These are phyloP conservation scores for Megamerina dolium DNA, from an alignment of 2,888 invertebrate genomes.

Conservation along the genomic window DNA sequence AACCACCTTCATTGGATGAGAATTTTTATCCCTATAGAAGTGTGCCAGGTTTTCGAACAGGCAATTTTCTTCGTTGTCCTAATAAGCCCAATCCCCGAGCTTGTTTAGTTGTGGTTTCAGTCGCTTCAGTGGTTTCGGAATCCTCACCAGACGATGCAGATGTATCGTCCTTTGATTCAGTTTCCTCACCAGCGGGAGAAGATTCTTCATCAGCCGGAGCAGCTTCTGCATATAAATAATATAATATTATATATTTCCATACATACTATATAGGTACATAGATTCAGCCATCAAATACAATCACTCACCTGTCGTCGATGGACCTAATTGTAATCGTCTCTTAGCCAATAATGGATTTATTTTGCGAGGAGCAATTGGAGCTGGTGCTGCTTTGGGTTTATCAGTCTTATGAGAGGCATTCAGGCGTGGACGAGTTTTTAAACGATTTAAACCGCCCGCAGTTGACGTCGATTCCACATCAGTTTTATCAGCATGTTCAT, in stretches of 20 bases:
- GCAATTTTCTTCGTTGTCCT: slow-evolving; percentile 63
- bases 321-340: slow-evolving; percentile 41
- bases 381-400: slow-evolving; percentile 33
- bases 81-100: slow-evolving; percentile 64
- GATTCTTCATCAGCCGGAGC: slow-evolving; percentile 21
- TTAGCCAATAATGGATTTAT: slow-evolving; percentile 47
- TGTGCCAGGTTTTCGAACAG: slow-evolving; percentile 55
- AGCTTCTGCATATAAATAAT: slow-evolving; percentile 21
- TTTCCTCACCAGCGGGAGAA: slow-evolving; percentile 19
- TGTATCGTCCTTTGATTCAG: slow-evolving; percentile 21
- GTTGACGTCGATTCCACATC: slow-evolving; percentile 26
- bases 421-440: slow-evolving; percentile 47
- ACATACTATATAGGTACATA: too few relatives aligned
- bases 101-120: slow-evolving; percentile 54
- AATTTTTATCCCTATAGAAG: slow-evolving; percentile 35
- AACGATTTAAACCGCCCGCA: slow-evolving; percentile 38
- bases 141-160: slow-evolving; percentile 20
- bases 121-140: slow-evolving; percentile 45
- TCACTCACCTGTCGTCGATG: slow-evolving; percentile 43
- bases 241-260: not conserved
- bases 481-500: slow-evolving; percentile 20
- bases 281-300: not conserved
- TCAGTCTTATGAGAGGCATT: slow-evolving; percentile 44
- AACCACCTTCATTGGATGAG: too few relatives aligned
- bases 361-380: slow-evolving; percentile 37